These are phyloP conservation scores for Piscicola geometra DNA, from an alignment of 2,888 invertebrate genomes.

Conservation along the genomic window DNA sequence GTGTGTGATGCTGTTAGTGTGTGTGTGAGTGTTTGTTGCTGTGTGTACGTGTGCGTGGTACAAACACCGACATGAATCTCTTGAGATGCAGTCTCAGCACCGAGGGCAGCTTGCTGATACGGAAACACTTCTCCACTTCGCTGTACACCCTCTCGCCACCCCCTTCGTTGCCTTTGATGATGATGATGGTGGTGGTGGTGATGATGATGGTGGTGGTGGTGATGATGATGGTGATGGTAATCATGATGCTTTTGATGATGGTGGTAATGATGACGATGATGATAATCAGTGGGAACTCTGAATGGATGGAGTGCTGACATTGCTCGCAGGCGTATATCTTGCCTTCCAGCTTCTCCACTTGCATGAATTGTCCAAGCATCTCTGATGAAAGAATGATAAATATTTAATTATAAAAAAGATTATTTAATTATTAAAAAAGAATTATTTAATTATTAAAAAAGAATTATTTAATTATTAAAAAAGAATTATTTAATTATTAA, in stretches of 20 bases:
- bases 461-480: too few species aligned
- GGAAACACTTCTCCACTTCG: conserved; percentile 49
- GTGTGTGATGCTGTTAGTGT: too few species aligned
- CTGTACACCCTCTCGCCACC: conserved; percentile 45
- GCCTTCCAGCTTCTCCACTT: conserved; percentile 51
- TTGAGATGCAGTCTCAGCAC: conserved; percentile 54
- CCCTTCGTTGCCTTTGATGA: conserved; percentile 20
- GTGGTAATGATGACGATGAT: too few species aligned
- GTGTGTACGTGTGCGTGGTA: neutral
- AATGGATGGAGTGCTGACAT: conserved; percentile 53
- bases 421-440: neutral
- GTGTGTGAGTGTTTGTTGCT: too few species aligned
- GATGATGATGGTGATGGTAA: too few species aligned
- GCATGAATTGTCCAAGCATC: conserved; percentile 53
- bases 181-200: neutral
- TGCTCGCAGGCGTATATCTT: conserved; percentile 53
- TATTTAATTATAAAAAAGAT: neutral
- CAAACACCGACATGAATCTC: conserved; percentile 50
- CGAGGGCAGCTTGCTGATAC: conserved; percentile 49
- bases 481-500: neutral
- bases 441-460: too few species aligned
- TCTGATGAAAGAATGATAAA: conserved; percentile 46
- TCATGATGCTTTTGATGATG: too few species aligned
- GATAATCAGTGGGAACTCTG: too few species aligned
- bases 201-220: neutral